Percentiles rank a stretch among this genome's conserved stretches.
Evolutionary conservation across 2,113 vertebrate genomes (phyloP).

Genomic region (Gymnogyps californianus): DNA sequence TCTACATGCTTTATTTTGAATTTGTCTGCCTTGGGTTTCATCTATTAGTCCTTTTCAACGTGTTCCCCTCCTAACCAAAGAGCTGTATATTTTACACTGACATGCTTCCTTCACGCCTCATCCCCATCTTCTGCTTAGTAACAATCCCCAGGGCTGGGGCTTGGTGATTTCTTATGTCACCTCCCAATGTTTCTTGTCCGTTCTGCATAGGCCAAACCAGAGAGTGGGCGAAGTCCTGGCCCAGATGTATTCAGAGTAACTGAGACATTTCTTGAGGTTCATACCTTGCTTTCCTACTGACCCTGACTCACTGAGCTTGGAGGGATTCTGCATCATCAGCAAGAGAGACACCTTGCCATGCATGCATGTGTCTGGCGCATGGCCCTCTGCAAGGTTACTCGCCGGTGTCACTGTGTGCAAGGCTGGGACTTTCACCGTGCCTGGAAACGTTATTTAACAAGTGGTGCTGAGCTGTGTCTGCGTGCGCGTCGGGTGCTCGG

Average conservation of each 20-base stretch:
- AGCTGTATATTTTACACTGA: not conserved
- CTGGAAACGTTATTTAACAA: not conserved
- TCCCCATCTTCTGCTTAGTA: not conserved
- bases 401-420: not conserved
- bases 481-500: accelerated
- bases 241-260: not conserved
- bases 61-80: not conserved
- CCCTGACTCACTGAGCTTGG: not conserved
- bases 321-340: not conserved
- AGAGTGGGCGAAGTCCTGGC: not conserved
- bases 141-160: not conserved
- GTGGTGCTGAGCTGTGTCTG: not conserved
- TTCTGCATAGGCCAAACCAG: not conserved
- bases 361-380: accelerated
- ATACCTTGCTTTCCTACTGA: accelerated
- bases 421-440: not conserved
- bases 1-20: not conserved
- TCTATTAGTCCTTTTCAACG: not conserved
- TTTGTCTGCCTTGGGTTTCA: not conserved
- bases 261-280: not conserved
- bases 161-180: not conserved
- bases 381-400: not conserved
- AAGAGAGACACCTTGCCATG: not conserved
- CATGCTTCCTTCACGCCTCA: accelerated
- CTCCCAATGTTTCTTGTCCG: not conserved